phyloP scores from a whole-genome alignment of 1,140 invertebrate genomes.

The Drosophila tristis region DNA sequence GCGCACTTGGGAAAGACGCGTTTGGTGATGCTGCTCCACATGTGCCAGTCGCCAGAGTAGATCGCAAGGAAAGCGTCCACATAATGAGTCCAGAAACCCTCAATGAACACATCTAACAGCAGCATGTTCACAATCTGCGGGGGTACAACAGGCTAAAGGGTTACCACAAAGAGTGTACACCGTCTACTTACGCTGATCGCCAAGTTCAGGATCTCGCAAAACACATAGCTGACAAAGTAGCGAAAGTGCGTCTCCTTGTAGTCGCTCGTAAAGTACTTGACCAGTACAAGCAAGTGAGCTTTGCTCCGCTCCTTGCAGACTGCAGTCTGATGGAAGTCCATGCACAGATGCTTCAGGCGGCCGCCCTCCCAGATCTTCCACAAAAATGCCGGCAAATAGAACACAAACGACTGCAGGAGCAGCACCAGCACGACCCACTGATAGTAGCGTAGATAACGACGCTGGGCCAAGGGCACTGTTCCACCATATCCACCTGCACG shows the following conservation, averaged over 20 bases:
- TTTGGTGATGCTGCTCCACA: constrained; percentile 86
- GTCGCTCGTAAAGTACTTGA: constrained; percentile 85
- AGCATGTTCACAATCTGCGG: constrained; percentile 86
- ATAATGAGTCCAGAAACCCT: constrained; percentile 89
- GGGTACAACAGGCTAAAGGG: not conserved
- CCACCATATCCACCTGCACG: constrained; percentile 29
- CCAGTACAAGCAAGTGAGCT: constrained; percentile 85
- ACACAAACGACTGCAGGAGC: constrained; percentile 91
- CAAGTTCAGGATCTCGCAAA: constrained; percentile 90
- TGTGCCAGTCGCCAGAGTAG: constrained; percentile 73
- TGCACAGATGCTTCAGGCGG: constrained; percentile 85
- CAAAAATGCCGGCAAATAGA: constrained; percentile 90
- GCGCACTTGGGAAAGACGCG: constrained; percentile 90
- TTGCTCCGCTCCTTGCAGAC: constrained; percentile 84
- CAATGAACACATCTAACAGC: constrained; percentile 90
- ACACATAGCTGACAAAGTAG: constrained; percentile 88
- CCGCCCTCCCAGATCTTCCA: constrained; percentile 92
- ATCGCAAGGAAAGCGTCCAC: constrained; percentile 87
- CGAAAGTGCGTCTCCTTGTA: constrained; percentile 87
- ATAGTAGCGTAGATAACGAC: constrained; percentile 91
- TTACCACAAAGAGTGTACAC: not conserved
- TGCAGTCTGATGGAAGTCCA: constrained; percentile 82
- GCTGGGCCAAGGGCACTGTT: constrained; percentile 11
- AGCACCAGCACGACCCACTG: constrained; percentile 95
- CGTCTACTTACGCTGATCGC: constrained; percentile 87